phyloP scores from a whole-genome alignment of 2,113 vertebrate species.

The Myocastor coypus region DNA sequence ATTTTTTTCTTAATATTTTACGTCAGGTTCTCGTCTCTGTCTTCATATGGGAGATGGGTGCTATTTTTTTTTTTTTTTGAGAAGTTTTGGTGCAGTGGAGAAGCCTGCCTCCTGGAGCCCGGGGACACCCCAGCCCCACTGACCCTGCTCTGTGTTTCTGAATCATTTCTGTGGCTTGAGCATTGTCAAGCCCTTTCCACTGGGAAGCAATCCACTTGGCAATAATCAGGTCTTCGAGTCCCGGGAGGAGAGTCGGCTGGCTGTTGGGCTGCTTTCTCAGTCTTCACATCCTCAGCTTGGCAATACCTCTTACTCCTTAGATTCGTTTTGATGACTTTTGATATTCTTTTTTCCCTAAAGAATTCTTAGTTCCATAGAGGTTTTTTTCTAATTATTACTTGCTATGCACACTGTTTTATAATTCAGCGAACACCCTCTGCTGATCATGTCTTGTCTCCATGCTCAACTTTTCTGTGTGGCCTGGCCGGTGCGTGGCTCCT shows the following conservation, averaged over 20 bases:
- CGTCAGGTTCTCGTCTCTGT: not conserved
- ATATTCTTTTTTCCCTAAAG: not conserved
- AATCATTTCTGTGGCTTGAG: not conserved
- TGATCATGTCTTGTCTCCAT: not conserved
- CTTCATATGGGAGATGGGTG: slow-evolving; percentile 16
- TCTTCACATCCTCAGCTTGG: not conserved
- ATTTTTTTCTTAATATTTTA: slow-evolving; percentile 3
- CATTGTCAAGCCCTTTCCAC: not conserved
- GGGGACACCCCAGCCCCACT: not conserved
- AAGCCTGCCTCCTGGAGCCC: not conserved
- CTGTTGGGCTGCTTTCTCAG: not conserved
- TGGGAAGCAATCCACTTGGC: not conserved
- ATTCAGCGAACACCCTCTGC: not conserved
- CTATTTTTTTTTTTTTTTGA: slow-evolving; percentile 52
- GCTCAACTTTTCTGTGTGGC: not conserved
- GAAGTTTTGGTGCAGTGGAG: not conserved
- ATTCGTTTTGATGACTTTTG: slow-evolving; percentile 13
- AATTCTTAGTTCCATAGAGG: not conserved
- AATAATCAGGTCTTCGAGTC: too few relatives aligned
- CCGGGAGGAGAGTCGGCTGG: not conserved
- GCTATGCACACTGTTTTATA: not conserved
- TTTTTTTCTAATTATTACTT: not conserved
- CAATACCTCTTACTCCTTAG: not conserved
- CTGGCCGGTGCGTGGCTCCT: not conserved
- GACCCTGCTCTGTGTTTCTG: not conserved